Base-by-base conservation (phyloP, 2,888 invertebrate species). In the Parochlus steinenii region DNA sequence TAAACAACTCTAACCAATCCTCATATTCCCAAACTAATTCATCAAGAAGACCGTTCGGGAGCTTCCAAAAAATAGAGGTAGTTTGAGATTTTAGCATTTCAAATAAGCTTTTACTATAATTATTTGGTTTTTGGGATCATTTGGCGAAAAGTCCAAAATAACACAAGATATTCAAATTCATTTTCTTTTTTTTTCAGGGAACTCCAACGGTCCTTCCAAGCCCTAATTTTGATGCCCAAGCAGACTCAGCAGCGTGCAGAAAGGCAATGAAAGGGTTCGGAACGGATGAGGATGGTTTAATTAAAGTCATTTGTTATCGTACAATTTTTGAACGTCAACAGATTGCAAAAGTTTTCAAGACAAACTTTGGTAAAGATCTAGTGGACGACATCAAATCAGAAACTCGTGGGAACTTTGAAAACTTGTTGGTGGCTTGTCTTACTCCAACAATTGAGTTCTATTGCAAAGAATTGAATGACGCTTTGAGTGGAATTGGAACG, bases 251-350 rank as follows among this genome's bases (percentile, higher is more conserved):
- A 45, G 62, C 71, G 2, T 65, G 89, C 17, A 67, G 86, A 11
- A 80, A 78, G 48, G 87, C 89, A 1, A 89, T 89, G 89, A 87
- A 86, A 61, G 89, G 87, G 33, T 74, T 82, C 46, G 86, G 90
- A 20, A 92, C 92, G 0, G 85, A 93, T 53, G 92, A 93, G 54
- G 78, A 80, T 50, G 68, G 82, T 1, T 78, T 93, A 47, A 87
- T 90, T 40, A 74, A 78, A 46, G 74, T 93, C 8, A 63, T 95
- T 31, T 73, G 81, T 6, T 71, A 72, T 43, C 72, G 93, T 31
- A 76, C 76, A 43, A 90, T 90, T 51, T 70, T 70, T 19, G 92
- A 97, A 58, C 70, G 95, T 39, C 67, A 85, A 45, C 24, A 25
- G 11, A 28, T 32, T 6, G n/a, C 8, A 12, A 31, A 55, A n/a